Evolutionary conservation across 1,140 invertebrate species (phyloP), one percentile per base, ranked within the genome.

Genomic region (Drosophila rufa): DNA sequence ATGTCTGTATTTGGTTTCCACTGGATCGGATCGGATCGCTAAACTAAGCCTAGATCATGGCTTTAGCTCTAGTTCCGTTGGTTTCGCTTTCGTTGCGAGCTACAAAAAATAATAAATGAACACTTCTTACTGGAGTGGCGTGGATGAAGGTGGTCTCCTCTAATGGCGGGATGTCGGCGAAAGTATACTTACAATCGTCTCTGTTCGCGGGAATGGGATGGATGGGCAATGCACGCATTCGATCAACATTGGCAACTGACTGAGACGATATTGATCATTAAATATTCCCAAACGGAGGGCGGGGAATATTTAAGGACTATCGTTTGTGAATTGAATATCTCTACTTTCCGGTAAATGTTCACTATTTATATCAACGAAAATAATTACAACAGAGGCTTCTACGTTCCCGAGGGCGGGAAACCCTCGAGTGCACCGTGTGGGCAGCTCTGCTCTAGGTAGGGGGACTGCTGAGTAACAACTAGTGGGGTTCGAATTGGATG

Each of bases 311-410:
- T 86, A 86, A 86, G 64, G 84, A 86, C 57, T 62, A 83, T 87
- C 83, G 83, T 77, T 53, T 55, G 48, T 59, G 33, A 53, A 64
- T 67, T 77, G 15, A 70, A 80, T 46, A 86, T 87, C 76, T 75
- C 71, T 83, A 92, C 82, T 83, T 92, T 92, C 91, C 91, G 91
- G 91, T 80, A 92, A 92, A 92, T 92, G 91, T 92, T 87, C 91
- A 92, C 68, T 79, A 80, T 92, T 92, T 92, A 92, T 92, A 92
- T 91, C n/a, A 80, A 76, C 45, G 43, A n/a, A 47, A 15, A 17
- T 19, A 38, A 40, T 22, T 43, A 45, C 27, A 45, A n/a, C 36
- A 25, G 62, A 55, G 43, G 56, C 14, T 58, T 45, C 40, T 56
- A 42, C 38, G 36, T 55, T 50, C 51, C 15, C 30, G 17, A 14